Evolutionary conservation across 2,888 invertebrate genomes (phyloP).

Genomic region (Herminia tarsipennalis): DNA sequence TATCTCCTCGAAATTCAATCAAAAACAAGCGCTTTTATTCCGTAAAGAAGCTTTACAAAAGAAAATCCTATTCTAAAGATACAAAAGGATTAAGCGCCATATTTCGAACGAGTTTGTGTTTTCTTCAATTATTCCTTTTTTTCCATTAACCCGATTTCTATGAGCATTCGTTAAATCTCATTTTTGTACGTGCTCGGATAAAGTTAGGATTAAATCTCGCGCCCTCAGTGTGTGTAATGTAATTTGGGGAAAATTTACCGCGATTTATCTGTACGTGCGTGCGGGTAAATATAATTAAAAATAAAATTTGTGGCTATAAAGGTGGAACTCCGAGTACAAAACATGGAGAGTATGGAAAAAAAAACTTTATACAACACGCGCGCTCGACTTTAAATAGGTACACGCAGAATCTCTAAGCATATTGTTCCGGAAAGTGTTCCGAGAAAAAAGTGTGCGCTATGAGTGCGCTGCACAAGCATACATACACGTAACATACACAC

Average conservation of each 20-base stretch:
- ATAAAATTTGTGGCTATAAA: slow-evolving; percentile 2
- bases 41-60: slow-evolving; percentile 36
- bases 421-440: no score
- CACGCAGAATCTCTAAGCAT: no score
- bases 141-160: slow-evolving; percentile 39
- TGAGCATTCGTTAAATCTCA: slow-evolving; percentile 33
- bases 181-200: slow-evolving; percentile 19
- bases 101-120: slow-evolving; percentile 23
- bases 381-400: no score
- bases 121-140: slow-evolving; percentile 44
- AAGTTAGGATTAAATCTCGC: slow-evolving; percentile 21
- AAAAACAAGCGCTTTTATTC: slow-evolving; percentile 38
- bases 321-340: not conserved
- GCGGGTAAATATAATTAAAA: slow-evolving; percentile 14
- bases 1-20: slow-evolving; percentile 35
- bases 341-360: no score
- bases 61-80: slow-evolving; percentile 41
- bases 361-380: no score
- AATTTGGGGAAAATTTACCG: slow-evolving; percentile 27
- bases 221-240: slow-evolving; percentile 26
- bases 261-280: slow-evolving; percentile 12
- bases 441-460: no score
- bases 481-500: no score
- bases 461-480: no score
- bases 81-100: slow-evolving; percentile 41